These are phyloP conservation scores for Cryptocephalus primarius DNA, from an alignment of 2,888 invertebrate species.

Conservation along the genomic window DNA sequence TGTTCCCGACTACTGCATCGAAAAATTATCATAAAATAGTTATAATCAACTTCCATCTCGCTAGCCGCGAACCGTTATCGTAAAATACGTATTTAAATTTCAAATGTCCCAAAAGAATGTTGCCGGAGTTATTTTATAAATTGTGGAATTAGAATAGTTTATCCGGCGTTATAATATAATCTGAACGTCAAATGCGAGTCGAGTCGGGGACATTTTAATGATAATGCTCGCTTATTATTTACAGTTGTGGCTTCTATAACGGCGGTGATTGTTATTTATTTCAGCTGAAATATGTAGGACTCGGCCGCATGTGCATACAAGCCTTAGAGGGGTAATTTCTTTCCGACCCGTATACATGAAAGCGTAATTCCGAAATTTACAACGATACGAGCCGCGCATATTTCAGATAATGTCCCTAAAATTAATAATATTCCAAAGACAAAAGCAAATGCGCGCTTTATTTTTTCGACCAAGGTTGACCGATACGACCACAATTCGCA, in stretches of 20 bases:
- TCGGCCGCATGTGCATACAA: too few species aligned
- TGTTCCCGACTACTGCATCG: not conserved
- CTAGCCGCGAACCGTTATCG: not conserved
- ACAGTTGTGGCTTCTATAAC: not conserved
- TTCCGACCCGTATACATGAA: too few species aligned
- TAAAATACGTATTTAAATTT: not conserved
- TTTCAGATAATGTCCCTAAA: too few species aligned
- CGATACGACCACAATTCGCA: too few species aligned
- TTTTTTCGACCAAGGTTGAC: too few species aligned
- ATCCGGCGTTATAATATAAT: not conserved
- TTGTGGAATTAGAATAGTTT: not conserved
- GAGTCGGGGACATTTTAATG: not conserved
- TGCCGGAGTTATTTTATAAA: not conserved
- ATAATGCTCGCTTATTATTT: not conserved
- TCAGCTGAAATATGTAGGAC: too few species aligned
- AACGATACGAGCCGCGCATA: too few species aligned
- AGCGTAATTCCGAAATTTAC: too few species aligned
- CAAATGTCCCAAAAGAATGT: not conserved
- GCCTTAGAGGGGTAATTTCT: too few species aligned
- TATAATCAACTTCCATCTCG: not conserved
- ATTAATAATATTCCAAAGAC: too few species aligned
- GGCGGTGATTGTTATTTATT: too few species aligned
- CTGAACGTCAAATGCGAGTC: not conserved
- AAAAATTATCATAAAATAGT: not conserved
- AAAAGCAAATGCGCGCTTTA: too few species aligned